A percentile compares a stretch with the other conserved stretches of the same genome.
phyloP scores from a whole-genome alignment of 1,140 invertebrate genomes.

The Physella acuta region DNA sequence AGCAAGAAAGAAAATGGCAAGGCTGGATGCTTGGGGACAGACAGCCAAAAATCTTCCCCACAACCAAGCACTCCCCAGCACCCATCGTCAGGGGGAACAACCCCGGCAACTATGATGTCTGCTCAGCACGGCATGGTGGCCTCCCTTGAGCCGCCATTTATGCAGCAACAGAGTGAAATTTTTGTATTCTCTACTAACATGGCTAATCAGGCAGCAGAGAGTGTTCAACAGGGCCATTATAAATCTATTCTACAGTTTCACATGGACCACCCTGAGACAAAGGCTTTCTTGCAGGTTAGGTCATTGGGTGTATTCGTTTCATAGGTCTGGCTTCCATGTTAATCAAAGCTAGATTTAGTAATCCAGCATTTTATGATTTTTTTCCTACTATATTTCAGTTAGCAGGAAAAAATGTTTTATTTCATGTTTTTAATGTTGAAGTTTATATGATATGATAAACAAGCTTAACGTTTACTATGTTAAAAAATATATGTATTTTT shows the following conservation, averaged over 20 bases:
- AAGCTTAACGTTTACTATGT: too few relatives aligned
- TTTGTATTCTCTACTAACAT: constrained; percentile 94
- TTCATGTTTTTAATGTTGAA: too few relatives aligned
- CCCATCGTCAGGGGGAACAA: constrained; percentile 21
- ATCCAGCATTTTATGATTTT: too few relatives aligned
- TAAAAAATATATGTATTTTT: too few relatives aligned
- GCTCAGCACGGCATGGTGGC: constrained; percentile 26
- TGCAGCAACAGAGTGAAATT: constrained; percentile 95
- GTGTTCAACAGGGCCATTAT: constrained; percentile 84
- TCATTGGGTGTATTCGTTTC: too few relatives aligned
- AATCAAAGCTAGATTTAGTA: too few relatives aligned
- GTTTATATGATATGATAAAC: too few relatives aligned
- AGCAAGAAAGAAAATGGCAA: constrained; percentile 28
- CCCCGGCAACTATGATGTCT: constrained; percentile 13
- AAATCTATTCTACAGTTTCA: constrained; percentile 92
- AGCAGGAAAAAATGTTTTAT: too few relatives aligned
- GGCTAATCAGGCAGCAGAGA: constrained; percentile 92
- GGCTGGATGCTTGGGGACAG: constrained; percentile 26
- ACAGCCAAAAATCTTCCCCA: constrained; percentile 27
- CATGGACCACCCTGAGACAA: constrained; percentile 90
- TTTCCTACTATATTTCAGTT: too few relatives aligned
- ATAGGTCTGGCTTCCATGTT: too few relatives aligned
- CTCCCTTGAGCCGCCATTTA: constrained; percentile 39
- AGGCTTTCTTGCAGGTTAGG: constrained; percentile 88
- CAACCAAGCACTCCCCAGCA: not conserved